Evolutionary conservation across 2,888 invertebrate genomes (phyloP), one percentile per base, ranked within the genome.

Genomic region (Acrocyrtus sp.): DNA sequence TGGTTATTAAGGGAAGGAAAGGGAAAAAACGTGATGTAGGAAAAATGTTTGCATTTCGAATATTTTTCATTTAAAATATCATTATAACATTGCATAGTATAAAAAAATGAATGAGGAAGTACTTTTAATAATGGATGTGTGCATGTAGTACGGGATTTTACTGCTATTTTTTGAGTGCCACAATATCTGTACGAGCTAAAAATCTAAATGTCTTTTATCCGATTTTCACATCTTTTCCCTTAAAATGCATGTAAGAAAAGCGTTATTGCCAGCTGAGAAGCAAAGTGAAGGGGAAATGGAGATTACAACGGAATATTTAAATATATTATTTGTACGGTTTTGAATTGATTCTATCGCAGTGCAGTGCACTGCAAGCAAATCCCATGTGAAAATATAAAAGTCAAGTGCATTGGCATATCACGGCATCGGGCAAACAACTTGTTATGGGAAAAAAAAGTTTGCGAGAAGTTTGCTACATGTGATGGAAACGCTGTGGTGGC

Each of bases 301-400:
- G 34, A 34, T 34, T 34, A n/a, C n/a, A n/a, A n/a, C n/a, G n/a
- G n/a, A n/a, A n/a, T n/a, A n/a, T n/a, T n/a, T n/a, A n/a, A n/a
- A n/a, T n/a, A n/a, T n/a, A n/a, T n/a, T n/a, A n/a, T n/a, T n/a
- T n/a, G n/a, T n/a, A n/a, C n/a, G n/a, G n/a, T n/a, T n/a, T n/a
- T n/a, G n/a, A n/a, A n/a, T n/a, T 34, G 5, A 8, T 34, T 34
- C 34, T 34, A 12, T 34, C 5, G 5, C 34, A 34, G 34, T 34
- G n/a, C n/a, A 34, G 5, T 12, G 34, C 34, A 34, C n/a, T 34
- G 34, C 34, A 34, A 34, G 34, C 12, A 34, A 22, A 22, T 26
- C 17, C 3, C 27, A 15, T 51, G 51, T n/a, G 51, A 51, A 48
- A 50, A n/a, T n/a, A n/a, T n/a, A n/a, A n/a, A 51, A 51, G 27